These are phyloP conservation scores for Drosophila arawakana DNA, from an alignment of 1,140 invertebrate species.

Conservation along the genomic window DNA sequence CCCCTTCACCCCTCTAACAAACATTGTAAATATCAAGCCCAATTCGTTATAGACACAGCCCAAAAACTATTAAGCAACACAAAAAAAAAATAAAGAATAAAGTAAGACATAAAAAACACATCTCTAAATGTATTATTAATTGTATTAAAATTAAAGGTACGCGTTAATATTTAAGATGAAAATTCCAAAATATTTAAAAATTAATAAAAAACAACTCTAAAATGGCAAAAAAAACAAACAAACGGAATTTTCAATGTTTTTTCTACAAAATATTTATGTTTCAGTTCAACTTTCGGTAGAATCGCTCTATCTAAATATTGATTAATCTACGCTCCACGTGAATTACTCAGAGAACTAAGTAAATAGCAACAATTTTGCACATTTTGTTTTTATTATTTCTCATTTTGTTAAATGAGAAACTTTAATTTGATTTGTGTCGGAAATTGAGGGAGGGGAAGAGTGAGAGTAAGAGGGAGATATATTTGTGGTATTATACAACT, in stretches of 20 bases:
- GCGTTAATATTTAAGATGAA: constrained; percentile 60
- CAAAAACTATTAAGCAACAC: constrained; percentile 22
- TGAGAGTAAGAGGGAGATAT: constrained; percentile 7
- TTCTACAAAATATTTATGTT: too few species aligned
- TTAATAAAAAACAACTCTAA: constrained; percentile 67
- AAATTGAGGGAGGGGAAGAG: neutral
- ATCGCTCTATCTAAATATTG: constrained; percentile 35
- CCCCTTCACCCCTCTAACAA: constrained; percentile 9
- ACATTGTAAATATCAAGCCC: constrained; percentile 72
- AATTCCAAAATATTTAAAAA: constrained; percentile 53
- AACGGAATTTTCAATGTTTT: constrained; percentile 9
- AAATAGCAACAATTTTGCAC: constrained; percentile 39
- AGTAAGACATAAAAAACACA: constrained; percentile 39
- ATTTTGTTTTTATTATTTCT: constrained; percentile 38
- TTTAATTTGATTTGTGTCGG: constrained; percentile 70
- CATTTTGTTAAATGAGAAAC: constrained; percentile 35
- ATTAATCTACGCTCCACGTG: constrained; percentile 50
- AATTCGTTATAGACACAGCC: constrained; percentile 63
- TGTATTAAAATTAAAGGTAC: constrained; percentile 63
- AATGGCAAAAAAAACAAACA: constrained; percentile 64
- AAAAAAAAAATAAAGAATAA: constrained; percentile 22
- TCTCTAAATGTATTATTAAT: constrained; percentile 78
- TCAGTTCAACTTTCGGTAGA: neutral
- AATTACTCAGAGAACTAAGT: constrained; percentile 23
- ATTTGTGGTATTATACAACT: constrained; percentile 70